phyloP scores from a whole-genome alignment of 1,140 invertebrate genomes.

The Drosophila asahinai region DNA sequence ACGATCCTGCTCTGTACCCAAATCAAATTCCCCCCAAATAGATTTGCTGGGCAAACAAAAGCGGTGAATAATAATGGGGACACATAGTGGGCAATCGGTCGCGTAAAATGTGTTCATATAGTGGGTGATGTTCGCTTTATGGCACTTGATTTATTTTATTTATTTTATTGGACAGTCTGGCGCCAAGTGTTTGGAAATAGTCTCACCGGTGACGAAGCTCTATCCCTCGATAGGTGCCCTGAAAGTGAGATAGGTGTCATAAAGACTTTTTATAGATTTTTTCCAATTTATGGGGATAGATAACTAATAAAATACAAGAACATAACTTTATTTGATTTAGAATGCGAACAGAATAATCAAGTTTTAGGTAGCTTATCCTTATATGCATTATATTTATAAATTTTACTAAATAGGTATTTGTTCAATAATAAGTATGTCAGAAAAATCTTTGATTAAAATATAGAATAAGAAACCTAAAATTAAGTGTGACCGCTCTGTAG shows the following conservation, averaged over 20 bases:
- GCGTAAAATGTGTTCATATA: slow-evolving; percentile 13
- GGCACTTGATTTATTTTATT: slow-evolving; percentile 41
- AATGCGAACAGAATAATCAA: not conserved
- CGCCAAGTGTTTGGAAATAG: not conserved
- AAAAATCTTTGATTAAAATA: too few species aligned
- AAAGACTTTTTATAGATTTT: slow-evolving; percentile 1
- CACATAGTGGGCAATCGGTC: slow-evolving; percentile 8
- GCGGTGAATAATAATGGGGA: slow-evolving; percentile 11
- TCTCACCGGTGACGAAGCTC: slow-evolving; percentile 8
- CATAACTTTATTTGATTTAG: not conserved
- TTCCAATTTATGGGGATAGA: not conserved
- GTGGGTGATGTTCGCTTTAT: slow-evolving; percentile 32
- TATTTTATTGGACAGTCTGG: slow-evolving; percentile 31
- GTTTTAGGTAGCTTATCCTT: not conserved
- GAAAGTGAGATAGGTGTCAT: slow-evolving; percentile 3
- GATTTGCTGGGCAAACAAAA: slow-evolving; percentile 67
- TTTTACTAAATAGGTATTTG: too few species aligned
- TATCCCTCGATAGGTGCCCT: not conserved
- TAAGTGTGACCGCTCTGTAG: too few species aligned
- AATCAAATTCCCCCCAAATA: slow-evolving; percentile 66
- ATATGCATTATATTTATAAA: too few species aligned
- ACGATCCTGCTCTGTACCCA: slow-evolving; percentile 48
- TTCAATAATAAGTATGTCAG: too few species aligned
- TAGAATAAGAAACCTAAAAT: too few species aligned
- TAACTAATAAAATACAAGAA: not conserved